Base-by-base conservation (phyloP, 2,888 invertebrate genomes). In the Mellilla xanthometata region DNA sequence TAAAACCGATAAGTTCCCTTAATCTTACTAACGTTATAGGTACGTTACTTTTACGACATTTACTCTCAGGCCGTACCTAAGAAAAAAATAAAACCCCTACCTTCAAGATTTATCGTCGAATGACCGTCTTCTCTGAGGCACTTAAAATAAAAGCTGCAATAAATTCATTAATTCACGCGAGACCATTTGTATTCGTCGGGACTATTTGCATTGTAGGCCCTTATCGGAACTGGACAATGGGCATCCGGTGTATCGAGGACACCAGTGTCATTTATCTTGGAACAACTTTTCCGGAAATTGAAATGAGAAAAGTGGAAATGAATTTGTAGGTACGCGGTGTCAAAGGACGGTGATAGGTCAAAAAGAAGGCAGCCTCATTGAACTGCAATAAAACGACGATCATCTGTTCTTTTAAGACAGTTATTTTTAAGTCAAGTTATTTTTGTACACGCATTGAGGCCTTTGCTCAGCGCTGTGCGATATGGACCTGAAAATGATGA, bases 151-250 rank as follows among this genome's bases (percentile, higher is more conserved):
- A 68, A 71, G 69, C 68, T 54, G 62, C 65, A 56, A 67, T 73
- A 73, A 72, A 73, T 73, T 71, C 68, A 72, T 74, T 74, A 74
- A 72, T 74, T 69, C 69, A 45, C 58, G 40, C 55, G 56, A 61
- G 57, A 60, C 68, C 69, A 71, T 73, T 73, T 69, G 62, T 72
- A 64, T 69, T 66, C 65, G 51, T 54, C 49, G 40, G 52, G 44
- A 53, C 22, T 49, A 65, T 62, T 57, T 54, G 60, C 61, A 63
- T 64, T 60, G 49, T 36, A 39, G 24, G 49, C 39, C 38, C 32
- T 39, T 22, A 42, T 39, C 30, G 39, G 28, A 43, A 12, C 27
- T n/a, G 39, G 34, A 24, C 35, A 28, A 33, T 5, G 26, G 15
- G 11, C 9, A n/a, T 12, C 10, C 22, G 9, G 4, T 6, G 24